Base-by-base conservation (phyloP, 2,113 vertebrate genomes). In the Nycticryphes semicollaris region DNA sequence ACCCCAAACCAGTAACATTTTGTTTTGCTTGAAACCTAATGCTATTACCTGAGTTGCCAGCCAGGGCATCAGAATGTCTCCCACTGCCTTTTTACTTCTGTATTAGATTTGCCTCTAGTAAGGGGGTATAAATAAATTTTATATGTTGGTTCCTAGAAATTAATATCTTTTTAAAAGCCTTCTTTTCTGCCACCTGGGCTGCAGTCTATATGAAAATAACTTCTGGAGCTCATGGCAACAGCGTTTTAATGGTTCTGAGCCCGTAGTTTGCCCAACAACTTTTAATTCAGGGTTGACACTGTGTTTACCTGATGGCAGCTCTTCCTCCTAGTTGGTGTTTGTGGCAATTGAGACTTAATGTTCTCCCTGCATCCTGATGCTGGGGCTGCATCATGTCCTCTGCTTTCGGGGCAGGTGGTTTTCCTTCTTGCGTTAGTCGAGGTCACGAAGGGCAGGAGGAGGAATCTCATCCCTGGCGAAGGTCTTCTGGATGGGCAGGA, bases 71-170 rank as follows among this genome's bases (percentile, higher is more conserved):
- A 31, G 66, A 63, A 62, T 77, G 72, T 25, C 67, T 62, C 37
- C 70, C 47, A 16, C 45, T 37, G 28, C 18, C 9, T 51, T 43
- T 50, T 77, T 21, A 27, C 81, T 85, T 83, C 28, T 74, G 50
- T 80, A 80, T 93, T 87, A 59, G 68, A 80, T 94, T 96, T 93
- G 54, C n/a, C 31, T 48, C 67, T 24, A 59, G 56, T 59, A n/a
- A 76, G 48, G 87, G 45, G 43, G 14, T 64, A 51, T 48, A 37
- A 88, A 86, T 76, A 57, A 1, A 53, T 80, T 84, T 62, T 39
- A 13, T 37, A 6, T 28, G 21, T 86, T 73, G 86, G 67, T 24
- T 92, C 54, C 84, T 90, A 67, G 92, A 75, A 93, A 89, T 91
- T 57, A 89, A 53, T 89, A 30, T 67, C 30, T 57, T 48, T 83